phyloP scores from a whole-genome alignment of 2,797 vertebrate genomes.

The Poliocrania exsul region DNA sequence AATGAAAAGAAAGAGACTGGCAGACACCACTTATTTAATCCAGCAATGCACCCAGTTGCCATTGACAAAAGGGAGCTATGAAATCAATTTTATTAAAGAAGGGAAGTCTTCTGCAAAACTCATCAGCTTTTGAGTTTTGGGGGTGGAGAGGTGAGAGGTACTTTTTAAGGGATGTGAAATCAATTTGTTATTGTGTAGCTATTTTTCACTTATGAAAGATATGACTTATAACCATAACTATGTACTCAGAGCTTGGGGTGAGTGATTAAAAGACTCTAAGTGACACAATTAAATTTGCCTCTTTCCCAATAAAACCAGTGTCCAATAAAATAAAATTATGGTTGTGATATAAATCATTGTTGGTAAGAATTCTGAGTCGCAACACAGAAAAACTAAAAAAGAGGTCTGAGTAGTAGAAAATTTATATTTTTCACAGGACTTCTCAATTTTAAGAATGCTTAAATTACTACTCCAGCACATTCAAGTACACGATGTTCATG shows the following conservation, averaged over 20 bases:
- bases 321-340: background rate
- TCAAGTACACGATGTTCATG: background rate
- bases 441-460: background rate
- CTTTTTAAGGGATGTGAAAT: background rate
- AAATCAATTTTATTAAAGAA: background rate
- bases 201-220: background rate
- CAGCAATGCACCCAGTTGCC: background rate
- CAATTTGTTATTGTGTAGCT: background rate
- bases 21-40: background rate
- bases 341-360: background rate
- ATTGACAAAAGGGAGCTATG: background rate
- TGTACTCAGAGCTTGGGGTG: background rate
- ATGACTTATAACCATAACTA: background rate
- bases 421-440: background rate
- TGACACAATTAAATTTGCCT: background rate
- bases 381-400: background rate
- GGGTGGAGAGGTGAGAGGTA: background rate
- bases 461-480: background rate
- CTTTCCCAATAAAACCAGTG: background rate
- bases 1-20: background rate
- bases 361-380: background rate
- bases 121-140: background rate
- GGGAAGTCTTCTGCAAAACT: constrained; percentile 5
- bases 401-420: background rate
- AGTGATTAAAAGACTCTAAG: background rate